phyloP scores from a whole-genome alignment of 2,113 vertebrate genomes.

The Pyrgilauda ruficollis region DNA sequence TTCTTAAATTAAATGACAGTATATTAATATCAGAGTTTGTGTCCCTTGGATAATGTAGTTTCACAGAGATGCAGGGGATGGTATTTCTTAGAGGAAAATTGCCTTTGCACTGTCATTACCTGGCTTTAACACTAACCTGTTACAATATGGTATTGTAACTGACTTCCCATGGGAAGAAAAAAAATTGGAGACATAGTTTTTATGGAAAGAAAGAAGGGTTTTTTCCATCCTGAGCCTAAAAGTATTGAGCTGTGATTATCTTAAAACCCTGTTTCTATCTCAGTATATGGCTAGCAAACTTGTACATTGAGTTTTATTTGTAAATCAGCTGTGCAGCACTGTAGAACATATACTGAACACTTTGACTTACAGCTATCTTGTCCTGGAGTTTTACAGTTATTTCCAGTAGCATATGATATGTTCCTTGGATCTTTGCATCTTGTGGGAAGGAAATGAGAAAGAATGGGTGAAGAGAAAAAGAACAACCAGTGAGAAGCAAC shows the following conservation, averaged over 20 bases:
- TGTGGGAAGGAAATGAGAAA: neutral
- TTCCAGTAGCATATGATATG: neutral
- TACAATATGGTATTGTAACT: neutral
- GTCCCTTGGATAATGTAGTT: neutral
- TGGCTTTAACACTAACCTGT: neutral
- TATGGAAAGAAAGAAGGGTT: neutral
- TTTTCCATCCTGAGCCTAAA: neutral
- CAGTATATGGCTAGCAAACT: neutral
- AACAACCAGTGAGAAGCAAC: neutral
- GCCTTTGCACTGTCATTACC: neutral
- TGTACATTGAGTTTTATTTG: neutral
- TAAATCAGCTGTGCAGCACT: neutral
- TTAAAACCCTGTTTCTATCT: neutral
- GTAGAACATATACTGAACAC: neutral
- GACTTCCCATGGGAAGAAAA: neutral
- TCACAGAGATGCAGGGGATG: neutral
- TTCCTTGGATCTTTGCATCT: neutral
- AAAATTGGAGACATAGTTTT: neutral
- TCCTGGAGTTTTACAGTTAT: neutral
- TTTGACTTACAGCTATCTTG: neutral
- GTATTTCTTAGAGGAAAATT: neutral
- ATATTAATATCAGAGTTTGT: neutral
- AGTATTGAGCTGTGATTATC: neutral
- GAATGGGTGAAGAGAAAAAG: neutral
- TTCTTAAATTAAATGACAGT: neutral